A percentile compares a stretch with the other conserved stretches of the same genome.
Evolutionary conservation across 2,113 vertebrate species (phyloP).

Genomic region (Axis porcinus): DNA sequence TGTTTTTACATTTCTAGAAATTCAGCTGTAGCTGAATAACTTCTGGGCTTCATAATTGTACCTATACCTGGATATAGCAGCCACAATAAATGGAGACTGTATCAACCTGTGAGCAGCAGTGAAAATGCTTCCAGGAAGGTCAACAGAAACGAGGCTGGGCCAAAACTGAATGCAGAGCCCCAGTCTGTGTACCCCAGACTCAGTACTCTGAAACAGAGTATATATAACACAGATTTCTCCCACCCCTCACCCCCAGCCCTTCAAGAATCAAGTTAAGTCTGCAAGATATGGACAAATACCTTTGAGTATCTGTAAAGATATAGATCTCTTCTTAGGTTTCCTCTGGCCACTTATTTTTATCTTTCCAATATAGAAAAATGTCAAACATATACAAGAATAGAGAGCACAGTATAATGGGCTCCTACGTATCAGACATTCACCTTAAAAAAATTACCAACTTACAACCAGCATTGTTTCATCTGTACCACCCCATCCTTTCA

Average conservation of each 20-base stretch:
- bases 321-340: background rate
- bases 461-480: background rate
- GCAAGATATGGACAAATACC: background rate
- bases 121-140: background rate
- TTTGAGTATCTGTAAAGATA: background rate
- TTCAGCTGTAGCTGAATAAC: background rate
- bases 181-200: background rate
- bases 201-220: background rate
- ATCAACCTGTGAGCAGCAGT: background rate
- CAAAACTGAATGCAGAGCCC: background rate
- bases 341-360: background rate
- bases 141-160: background rate
- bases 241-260: background rate
- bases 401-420: background rate
- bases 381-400: background rate
- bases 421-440: background rate
- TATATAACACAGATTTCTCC: background rate
- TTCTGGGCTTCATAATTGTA: background rate
- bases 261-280: background rate
- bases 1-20: background rate
- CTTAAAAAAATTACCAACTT: background rate
- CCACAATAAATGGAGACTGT: background rate
- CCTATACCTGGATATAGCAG: background rate
- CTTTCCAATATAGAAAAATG: background rate
- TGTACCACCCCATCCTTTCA: background rate